A percentile compares a stretch with the other conserved stretches of the same genome.
These are phyloP conservation scores for Parazoanthus darwini DNA, from an alignment of 92 coral and sea anemone genomes.

Conservation along the genomic window DNA sequence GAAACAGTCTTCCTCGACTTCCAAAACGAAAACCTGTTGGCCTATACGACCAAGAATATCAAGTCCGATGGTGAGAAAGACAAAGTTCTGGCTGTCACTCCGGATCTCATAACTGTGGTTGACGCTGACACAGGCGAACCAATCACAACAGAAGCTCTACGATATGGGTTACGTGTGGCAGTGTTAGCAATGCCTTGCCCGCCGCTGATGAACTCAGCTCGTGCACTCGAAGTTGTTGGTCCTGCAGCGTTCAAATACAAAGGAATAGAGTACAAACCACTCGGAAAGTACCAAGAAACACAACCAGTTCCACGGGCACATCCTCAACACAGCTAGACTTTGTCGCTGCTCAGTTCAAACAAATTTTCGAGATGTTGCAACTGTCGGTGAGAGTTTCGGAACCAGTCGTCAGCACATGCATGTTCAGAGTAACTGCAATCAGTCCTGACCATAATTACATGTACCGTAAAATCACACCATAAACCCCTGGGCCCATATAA, in stretches of 20 bases:
- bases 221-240: constrained; percentile 75
- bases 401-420: too few species aligned
- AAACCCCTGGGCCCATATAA: too few species aligned
- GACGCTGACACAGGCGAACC: constrained; percentile 89
- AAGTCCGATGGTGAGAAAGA: constrained; percentile 65
- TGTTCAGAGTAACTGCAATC: too few species aligned
- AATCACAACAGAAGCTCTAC: constrained; percentile 87
- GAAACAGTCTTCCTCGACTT: constrained; percentile 58
- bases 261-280: constrained; percentile 62
- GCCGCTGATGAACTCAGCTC: constrained; percentile 66
- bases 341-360: neutral
- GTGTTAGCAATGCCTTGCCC: constrained; percentile 78
- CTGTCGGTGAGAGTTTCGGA: too few species aligned
- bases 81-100: constrained; percentile 67
- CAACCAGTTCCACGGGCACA: constrained; percentile 64
- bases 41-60: constrained; percentile 36
- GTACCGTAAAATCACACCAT: too few species aligned
- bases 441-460: too few species aligned
- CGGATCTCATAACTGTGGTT: constrained; percentile 88
- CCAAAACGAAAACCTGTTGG: constrained; percentile 94
- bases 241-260: constrained; percentile 87
- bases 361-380: too few species aligned
- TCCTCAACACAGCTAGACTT: neutral
- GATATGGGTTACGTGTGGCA: constrained; percentile 93
- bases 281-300: constrained; percentile 66